Percentiles rank a stretch among this genome's conserved stretches.
phyloP scores from a whole-genome alignment of 1,140 invertebrate genomes.

The Leptoteleia sp. region DNA sequence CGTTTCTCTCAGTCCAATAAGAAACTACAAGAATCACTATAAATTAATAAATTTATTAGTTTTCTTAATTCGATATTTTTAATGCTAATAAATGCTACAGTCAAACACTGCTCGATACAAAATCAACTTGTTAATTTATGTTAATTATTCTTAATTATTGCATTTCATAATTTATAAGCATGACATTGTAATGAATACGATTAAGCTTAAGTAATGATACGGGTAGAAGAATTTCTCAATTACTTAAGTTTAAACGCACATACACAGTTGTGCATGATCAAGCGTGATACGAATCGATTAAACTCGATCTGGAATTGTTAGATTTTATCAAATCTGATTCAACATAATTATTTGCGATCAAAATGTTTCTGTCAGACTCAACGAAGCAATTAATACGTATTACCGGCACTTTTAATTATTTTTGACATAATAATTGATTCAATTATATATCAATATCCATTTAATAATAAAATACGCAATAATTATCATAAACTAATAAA shows the following conservation, averaged over 20 bases:
- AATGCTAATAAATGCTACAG: too few species aligned
- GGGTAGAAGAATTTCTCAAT: slow-evolving; percentile 24
- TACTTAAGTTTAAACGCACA: slow-evolving; percentile 12
- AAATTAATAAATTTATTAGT: too few species aligned
- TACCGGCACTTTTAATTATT: slow-evolving; percentile 1
- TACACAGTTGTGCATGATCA: slow-evolving; percentile 21
- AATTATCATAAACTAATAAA: too few species aligned
- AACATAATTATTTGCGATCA: slow-evolving; percentile 26
- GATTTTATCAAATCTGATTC: slow-evolving; percentile 36
- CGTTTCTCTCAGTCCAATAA: too few species aligned
- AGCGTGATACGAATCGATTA: slow-evolving; percentile 37
- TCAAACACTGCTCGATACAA: too few species aligned
- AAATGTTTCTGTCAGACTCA: slow-evolving; percentile 6
- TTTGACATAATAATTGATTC: not conserved
- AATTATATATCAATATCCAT: too few species aligned
- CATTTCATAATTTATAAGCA: not conserved
- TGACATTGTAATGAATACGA: not conserved
- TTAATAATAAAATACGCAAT: not conserved
- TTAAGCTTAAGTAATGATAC: slow-evolving; percentile 11
- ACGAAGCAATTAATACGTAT: slow-evolving; percentile 1
- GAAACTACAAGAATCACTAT: too few species aligned
- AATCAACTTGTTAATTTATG: not conserved
- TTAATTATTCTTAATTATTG: not conserved
- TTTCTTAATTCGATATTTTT: too few species aligned
- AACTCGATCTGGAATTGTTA: slow-evolving; percentile 33